Base-by-base conservation (phyloP, 2,797 vertebrate genomes). In the Lateolabrax maculatus region DNA sequence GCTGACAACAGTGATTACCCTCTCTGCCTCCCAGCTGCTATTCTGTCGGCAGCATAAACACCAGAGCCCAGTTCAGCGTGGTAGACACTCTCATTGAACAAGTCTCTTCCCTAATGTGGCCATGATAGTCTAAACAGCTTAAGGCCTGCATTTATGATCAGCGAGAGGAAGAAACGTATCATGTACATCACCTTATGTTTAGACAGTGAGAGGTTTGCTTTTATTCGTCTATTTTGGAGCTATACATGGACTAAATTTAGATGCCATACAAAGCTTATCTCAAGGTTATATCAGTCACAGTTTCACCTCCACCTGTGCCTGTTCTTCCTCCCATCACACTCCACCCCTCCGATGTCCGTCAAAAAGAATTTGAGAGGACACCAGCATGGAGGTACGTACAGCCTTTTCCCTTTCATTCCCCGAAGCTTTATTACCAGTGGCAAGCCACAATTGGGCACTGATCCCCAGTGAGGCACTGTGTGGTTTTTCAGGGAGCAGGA, bases 401-500 rank as follows among this genome's bases (percentile, higher is more conserved):
- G 61, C 77, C 69, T 58, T 61, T 76, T 48, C 71, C 57, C 65
- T 72, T 69, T 71, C 67, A 73, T 86, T 71, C 62, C 58, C 84
- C 23, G 10, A 89, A 85, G 81, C 84, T 90, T 91, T 90, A 90
- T 92, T 83, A 93, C 91, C 81, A 81, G 52, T 83, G 88, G 79
- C 85, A 91, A 62, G 34, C 73, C 81, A 90, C 69, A 89, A 84
- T 81, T 85, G 85, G 84, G 86, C 88, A 84, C 87, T 80, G 84
- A 87, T 90, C 85, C 80, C 86, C 84, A 63, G 74, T 46, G 62
- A 89, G 80, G 81, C 75, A 61, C 66, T 48, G 90, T 85, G 84
- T 91, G 79, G 81, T 86, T 92, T 91, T 92, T 84, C 84, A 88
- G 89, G 75, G 79, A 93, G 89, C 58, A 92, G 92, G 88, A 95